These are phyloP conservation scores for Emmelina monodactyla DNA, from an alignment of 2,888 invertebrate genomes.

Conservation along the genomic window DNA sequence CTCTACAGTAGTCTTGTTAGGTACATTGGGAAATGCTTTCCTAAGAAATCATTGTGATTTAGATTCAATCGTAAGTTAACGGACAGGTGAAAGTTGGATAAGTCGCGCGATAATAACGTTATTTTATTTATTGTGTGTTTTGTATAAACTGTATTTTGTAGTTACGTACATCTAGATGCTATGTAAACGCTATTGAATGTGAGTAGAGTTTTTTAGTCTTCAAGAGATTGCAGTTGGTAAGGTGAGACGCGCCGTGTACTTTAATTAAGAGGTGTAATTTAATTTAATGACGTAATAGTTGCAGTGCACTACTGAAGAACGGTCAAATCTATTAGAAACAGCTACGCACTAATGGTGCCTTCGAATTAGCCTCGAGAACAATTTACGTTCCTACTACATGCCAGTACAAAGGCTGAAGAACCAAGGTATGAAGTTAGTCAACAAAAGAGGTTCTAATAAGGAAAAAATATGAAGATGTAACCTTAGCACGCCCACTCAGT, in stretches of 20 bases:
- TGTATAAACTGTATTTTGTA: too few relatives aligned
- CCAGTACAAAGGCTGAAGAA: too few relatives aligned
- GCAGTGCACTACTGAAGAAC: constrained; percentile 23
- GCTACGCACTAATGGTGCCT: too few relatives aligned
- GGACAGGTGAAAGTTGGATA: constrained; percentile 43
- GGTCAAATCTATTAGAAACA: constrained; percentile 4
- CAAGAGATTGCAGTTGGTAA: constrained; percentile 30
- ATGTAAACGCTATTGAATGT: too few relatives aligned
- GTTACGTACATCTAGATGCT: too few relatives aligned
- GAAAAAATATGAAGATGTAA: neutral
- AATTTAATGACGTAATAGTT: constrained; percentile 30
- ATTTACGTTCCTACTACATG: too few relatives aligned
- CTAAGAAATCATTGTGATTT: constrained; percentile 43
- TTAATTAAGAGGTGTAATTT: constrained; percentile 35
- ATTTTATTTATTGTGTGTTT: too few relatives aligned
- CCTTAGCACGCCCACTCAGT: neutral
- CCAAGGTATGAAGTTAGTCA: neutral
- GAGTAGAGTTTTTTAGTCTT: too few relatives aligned
- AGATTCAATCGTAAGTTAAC: constrained; percentile 38
- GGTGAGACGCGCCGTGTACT: constrained; percentile 29
- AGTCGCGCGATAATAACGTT: constrained; percentile 9
- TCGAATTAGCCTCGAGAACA: neutral
- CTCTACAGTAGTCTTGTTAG: constrained; percentile 50
- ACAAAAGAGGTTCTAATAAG: neutral
- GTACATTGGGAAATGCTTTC: constrained; percentile 47